Base-by-base conservation (phyloP, 2,888 invertebrate genomes). In the Neoscelio sp. region DNA sequence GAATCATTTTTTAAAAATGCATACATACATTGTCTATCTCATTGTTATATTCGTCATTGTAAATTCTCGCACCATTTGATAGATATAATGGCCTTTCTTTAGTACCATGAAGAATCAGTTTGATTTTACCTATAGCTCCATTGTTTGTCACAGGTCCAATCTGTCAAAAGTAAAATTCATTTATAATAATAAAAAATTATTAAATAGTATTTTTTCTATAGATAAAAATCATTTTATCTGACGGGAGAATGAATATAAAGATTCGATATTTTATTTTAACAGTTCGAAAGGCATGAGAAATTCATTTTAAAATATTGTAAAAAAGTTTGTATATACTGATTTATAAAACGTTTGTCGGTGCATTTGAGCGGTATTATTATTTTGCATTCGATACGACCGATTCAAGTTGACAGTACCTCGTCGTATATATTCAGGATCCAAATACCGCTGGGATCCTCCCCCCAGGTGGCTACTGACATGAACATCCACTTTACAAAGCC, bases 391-490 rank as follows among this genome's bases (percentile, higher is more conserved):
- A 44, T 44, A n/a, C n/a, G n/a, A n/a, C n/a, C n/a, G n/a, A 44
- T 26, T 28, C 13, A 7, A 13, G n/a, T 48, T 8, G 23, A 50
- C 5, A 6, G 15, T 86, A 92, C 92, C 85, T 89, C 82, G 80
- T 93, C 92, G 28, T 87, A 81, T 71, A 92, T 90, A 48, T 90
- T 88, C 40, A 94, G 85, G 2, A 83, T 92, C 96, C 96, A 96
- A 10, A 90, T 85, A 0, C 98, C 98, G 6, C 87, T 87, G 0
- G 97, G 94, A 75, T 93, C 90, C 90, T 98, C 98, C 0, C 97
- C 97, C 98, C 98, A 98, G 0, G 95, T 95, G 83, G 96, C 97
- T 0, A 97, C 96, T 0, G 97, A 96, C 93, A 95, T 95, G 85
- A 98, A 95, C 4, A 94, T 94, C 98, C 98, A 98, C 84, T 94